These are phyloP conservation scores for Thalassaphorura encarpata DNA, from an alignment of 1,140 invertebrate species.

Conservation along the genomic window DNA sequence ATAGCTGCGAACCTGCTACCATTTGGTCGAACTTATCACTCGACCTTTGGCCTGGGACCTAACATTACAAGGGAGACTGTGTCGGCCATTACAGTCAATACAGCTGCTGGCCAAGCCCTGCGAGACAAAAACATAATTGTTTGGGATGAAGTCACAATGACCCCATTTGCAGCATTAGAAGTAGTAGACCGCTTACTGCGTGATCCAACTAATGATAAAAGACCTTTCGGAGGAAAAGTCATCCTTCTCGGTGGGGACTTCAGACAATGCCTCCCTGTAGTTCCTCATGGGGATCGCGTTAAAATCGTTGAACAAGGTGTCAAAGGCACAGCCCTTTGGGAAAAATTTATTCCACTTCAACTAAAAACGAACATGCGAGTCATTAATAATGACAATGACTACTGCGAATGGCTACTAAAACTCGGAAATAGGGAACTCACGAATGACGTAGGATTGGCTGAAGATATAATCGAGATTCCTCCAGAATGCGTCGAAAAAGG, in stretches of 20 bases:
- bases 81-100: background rate
- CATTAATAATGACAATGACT: background rate
- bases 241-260: slow-evolving; percentile 24
- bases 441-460: background rate
- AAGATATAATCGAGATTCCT: slow-evolving; percentile 12
- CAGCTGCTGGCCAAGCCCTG: background rate
- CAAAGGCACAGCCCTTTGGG: background rate
- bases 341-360: background rate
- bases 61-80: background rate
- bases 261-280: slow-evolving; percentile 22
- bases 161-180: background rate
- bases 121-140: slow-evolving; percentile 6
- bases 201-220: background rate
- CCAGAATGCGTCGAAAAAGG: slow-evolving; percentile 3
- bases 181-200: slow-evolving; percentile 2
- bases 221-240: slow-evolving; percentile 15
- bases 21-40: slow-evolving; percentile 18
- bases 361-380: slow-evolving; percentile 12
- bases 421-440: slow-evolving; percentile 12
- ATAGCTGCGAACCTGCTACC: slow-evolving; percentile 21
- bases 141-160: slow-evolving; percentile 18
- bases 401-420: slow-evolving; percentile 7
- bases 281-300: slow-evolving; percentile 4
- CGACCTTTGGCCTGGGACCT: slow-evolving; percentile 12
- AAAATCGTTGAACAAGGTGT: slow-evolving; percentile 8